Evolutionary conservation across 1,140 invertebrate genomes (phyloP), one percentile per base, ranked within the genome.

Genomic region (Aphis gossypii): DNA sequence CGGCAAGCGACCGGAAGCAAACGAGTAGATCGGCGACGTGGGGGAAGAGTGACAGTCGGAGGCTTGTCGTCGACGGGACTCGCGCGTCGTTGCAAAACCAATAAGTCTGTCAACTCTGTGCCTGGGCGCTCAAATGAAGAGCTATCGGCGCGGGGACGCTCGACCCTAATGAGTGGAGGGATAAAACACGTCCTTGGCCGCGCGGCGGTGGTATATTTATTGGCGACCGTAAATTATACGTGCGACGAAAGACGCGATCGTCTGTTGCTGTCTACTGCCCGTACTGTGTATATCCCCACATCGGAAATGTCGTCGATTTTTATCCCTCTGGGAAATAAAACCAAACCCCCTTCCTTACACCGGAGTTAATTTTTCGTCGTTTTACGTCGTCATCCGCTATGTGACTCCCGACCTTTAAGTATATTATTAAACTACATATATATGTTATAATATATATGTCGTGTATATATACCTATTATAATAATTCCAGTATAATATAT

Each of bases 271-370:
- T 11, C n/a, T 38, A 25, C 41, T 25, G 44, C 23, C 48, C 6
- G 88, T 38, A 20, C n/a, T 21, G 25, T 44, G 56, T 56, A 23
- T 46, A 21, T 76, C 84, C 51, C 25, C 5, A 18, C 41, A 51
- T 82, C 92, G 92, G 92, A 93, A 93, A 93, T 35, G 92, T 84
- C 35, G 91, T 41, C 91, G 91, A 92, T 92, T 92, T 92, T 92
- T 86, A 93, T 93, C 48, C 92, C 92, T 93, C 30, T n/a, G 92
- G 48, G 82, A 86, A 93, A 86, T 83, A 92, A 83, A 38, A 44
- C 88, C 51, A 7, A 44, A 60, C 25, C 51, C 60, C 56, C 56
- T 21, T 25, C 41, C 11, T 56, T 54, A n/a, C 14, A n/a, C 54
- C 54, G n/a, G 20, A 25, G 23, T 38, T 25, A 0, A 68, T 68